Evolutionary conservation across 2,113 vertebrate species (phyloP).

Genomic region (Corythaeola cristata): DNA sequence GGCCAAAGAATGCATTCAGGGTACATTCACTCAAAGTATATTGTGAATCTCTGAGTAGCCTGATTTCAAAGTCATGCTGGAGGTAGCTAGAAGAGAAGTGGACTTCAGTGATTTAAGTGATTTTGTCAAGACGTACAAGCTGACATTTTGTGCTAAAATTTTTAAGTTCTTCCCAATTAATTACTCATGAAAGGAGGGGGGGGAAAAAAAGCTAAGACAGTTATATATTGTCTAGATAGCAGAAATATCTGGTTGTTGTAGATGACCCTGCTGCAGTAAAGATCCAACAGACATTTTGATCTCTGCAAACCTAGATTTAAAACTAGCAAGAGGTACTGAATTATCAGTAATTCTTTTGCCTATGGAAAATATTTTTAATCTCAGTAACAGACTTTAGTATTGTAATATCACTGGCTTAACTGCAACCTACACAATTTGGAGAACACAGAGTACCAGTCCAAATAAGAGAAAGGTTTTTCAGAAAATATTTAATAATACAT

Average conservation of each 20-base stretch:
- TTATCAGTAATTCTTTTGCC: neutral
- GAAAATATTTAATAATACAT: neutral
- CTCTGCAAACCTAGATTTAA: neutral
- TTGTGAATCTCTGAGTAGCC: neutral
- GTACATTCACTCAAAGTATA: neutral
- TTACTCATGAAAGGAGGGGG: neutral
- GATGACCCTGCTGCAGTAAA: neutral
- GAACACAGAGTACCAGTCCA: neutral
- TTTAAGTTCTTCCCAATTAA: neutral
- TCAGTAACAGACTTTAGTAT: neutral
- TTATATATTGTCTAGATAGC: neutral
- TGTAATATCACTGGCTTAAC: neutral
- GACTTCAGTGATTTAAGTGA: neutral
- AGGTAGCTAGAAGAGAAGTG: neutral
- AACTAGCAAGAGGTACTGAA: neutral
- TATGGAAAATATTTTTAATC: neutral
- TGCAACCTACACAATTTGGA: neutral
- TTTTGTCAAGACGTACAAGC: neutral
- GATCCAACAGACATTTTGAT: neutral
- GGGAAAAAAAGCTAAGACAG: fast-evolving
- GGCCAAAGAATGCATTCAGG: neutral
- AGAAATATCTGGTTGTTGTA: neutral
- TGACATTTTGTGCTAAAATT: neutral
- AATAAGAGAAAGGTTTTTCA: neutral
- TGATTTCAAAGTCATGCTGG: neutral